These are phyloP conservation scores for Hypomecis punctinalis DNA, from an alignment of 2,888 invertebrate species.

Conservation along the genomic window DNA sequence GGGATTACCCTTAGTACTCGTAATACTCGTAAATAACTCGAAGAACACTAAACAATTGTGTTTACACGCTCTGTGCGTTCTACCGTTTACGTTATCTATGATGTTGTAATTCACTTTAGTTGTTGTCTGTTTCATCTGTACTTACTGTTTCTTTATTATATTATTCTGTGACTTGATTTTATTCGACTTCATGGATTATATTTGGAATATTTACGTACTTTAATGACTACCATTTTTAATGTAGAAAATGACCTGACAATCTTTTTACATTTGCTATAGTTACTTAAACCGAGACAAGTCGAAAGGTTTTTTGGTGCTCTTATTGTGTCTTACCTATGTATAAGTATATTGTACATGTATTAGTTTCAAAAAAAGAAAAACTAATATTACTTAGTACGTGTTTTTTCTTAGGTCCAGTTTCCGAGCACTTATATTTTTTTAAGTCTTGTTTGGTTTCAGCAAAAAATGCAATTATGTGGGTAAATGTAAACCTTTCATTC, in stretches of 20 bases:
- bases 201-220: background rate
- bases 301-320: too few relatives aligned
- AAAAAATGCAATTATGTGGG: too few relatives aligned
- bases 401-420: too few relatives aligned
- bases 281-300: too few relatives aligned
- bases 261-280: too few relatives aligned
- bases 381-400: too few relatives aligned
- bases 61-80: constrained; percentile 44
- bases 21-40: constrained; percentile 51
- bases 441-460: too few relatives aligned
- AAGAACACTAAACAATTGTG: constrained; percentile 39
- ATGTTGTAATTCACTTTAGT: constrained; percentile 60
- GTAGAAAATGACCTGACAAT: constrained; percentile 5
- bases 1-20: constrained; percentile 47
- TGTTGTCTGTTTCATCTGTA: constrained; percentile 24
- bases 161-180: constrained; percentile 3
- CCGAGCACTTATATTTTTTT: too few relatives aligned
- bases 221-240: background rate
- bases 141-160: constrained; percentile 12
- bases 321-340: too few relatives aligned
- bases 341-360: too few relatives aligned
- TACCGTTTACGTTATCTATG: constrained; percentile 50
- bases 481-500: too few relatives aligned
- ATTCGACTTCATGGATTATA: background rate
- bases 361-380: too few relatives aligned